Conservation (phyloP, 2,888 invertebrate genomes). For the Machimus rusticus region DNA sequence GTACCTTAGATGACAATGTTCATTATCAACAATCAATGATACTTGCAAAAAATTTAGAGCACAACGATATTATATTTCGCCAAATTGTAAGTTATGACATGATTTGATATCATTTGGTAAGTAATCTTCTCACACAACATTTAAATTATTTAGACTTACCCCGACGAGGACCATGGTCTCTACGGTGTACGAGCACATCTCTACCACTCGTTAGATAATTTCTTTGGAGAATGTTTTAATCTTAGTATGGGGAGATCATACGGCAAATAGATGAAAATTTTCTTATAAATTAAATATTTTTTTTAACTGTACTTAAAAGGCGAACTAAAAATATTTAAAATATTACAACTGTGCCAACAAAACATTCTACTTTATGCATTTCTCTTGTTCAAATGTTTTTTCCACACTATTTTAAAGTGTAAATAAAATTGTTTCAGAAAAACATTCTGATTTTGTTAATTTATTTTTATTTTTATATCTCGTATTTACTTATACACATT, state of each 20-base stretch:
- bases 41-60: conserved; percentile 84
- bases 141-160: conserved; percentile 76
- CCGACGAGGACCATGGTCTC: conserved; percentile 92
- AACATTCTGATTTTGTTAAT: background rate
- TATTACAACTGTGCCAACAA: background rate
- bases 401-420: background rate
- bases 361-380: background rate
- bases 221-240: conserved; percentile 67
- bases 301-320: background rate
- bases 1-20: conserved; percentile 94
- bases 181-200: conserved; percentile 83
- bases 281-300: background rate
- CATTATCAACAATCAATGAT: conserved; percentile 97
- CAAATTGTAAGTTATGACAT: conserved; percentile 75
- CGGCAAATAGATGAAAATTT: background rate
- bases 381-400: background rate
- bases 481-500: too few relatives aligned
- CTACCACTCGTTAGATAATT: conserved; percentile 88
- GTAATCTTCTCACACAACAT: background rate
- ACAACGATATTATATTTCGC: conserved; percentile 85
- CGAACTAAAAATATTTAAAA: background rate
- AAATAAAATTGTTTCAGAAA: background rate
- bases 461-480: too few relatives aligned
- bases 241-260: background rate
- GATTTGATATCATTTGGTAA: background rate